Evolutionary conservation across 2,797 vertebrate species (phyloP).

Genomic region (Sus cebifrons): DNA sequence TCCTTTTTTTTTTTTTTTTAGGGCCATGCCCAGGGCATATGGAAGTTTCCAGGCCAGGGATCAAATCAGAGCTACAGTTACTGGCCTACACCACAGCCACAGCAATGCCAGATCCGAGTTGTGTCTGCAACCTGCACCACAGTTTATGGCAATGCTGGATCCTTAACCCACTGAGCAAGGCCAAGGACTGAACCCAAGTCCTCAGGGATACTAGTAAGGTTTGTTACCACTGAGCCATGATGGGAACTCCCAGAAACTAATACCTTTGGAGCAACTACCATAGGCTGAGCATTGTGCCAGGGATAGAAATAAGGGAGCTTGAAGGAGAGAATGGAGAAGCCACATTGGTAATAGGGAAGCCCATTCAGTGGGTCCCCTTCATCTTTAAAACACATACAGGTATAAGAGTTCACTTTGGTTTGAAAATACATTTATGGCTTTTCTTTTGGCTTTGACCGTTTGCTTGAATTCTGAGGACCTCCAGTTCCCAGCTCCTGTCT

Average conservation of each 20-base stretch:
- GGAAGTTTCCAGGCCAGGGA: too few species aligned
- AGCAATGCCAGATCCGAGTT: too few species aligned
- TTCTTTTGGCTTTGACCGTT: not conserved
- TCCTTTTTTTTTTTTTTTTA: too few species aligned
- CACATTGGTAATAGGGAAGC: not conserved
- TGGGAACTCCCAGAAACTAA: not conserved
- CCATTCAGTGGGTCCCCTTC: not conserved
- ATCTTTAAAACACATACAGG: not conserved
- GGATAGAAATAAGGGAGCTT: not conserved
- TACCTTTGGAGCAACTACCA: not conserved
- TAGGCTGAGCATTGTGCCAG: not conserved
- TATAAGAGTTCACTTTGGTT: conserved; percentile 8
- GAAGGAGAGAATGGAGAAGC: not conserved
- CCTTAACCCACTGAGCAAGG: too few species aligned
- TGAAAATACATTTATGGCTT: conserved; percentile 17
- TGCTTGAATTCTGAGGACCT: not conserved
- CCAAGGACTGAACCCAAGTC: too few species aligned
- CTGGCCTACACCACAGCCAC: too few species aligned
- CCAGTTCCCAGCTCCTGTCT: not conserved
- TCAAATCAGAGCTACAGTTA: too few species aligned
- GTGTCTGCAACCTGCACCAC: too few species aligned
- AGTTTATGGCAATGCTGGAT: too few species aligned
- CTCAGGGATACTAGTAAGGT: too few species aligned
- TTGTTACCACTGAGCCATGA: too few species aligned
- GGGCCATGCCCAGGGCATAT: too few species aligned